These are phyloP conservation scores for Tortricodes alternella DNA, from an alignment of 2,888 invertebrate genomes.

Conservation along the genomic window DNA sequence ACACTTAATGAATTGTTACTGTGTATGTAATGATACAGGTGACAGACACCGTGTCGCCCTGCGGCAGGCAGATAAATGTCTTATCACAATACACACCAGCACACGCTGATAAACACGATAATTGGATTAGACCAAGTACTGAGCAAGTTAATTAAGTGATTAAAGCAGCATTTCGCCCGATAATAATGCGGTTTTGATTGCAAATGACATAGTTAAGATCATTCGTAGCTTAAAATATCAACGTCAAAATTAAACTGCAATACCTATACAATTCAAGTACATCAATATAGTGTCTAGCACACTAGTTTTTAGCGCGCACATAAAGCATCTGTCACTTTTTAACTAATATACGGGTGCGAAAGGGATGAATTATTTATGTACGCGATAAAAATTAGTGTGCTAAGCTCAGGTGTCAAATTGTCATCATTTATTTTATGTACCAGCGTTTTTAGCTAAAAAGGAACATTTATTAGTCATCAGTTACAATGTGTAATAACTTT, in stretches of 20 bases:
- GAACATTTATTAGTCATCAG: too few relatives aligned
- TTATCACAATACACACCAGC: conserved; percentile 46
- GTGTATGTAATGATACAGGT: conserved; percentile 23
- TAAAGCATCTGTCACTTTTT: too few relatives aligned
- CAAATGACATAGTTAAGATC: conserved; percentile 10
- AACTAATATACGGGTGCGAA: too few relatives aligned
- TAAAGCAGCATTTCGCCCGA: conserved; percentile 20
- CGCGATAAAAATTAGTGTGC: too few relatives aligned
- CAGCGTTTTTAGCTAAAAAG: too few relatives aligned
- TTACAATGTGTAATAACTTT: too few relatives aligned
- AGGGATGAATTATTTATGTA: too few relatives aligned
- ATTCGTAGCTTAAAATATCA: background rate
- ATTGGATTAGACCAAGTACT: conserved; percentile 45
- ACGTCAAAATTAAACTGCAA: background rate
- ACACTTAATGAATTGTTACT: background rate
- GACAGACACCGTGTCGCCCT: conserved; percentile 48
- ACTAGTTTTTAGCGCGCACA: too few relatives aligned
- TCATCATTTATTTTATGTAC: too few relatives aligned
- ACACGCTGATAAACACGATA: conserved; percentile 45
- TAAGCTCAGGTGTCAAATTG: too few relatives aligned
- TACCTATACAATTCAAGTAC: background rate
- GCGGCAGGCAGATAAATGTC: conserved; percentile 48
- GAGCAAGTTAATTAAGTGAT: conserved; percentile 31
- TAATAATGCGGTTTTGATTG: conserved; percentile 20
- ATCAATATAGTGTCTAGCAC: background rate